Percentiles rank a stretch among this genome's conserved stretches.
These are phyloP conservation scores for Coelopa frigida DNA, from an alignment of 1,140 invertebrate genomes.

Conservation along the genomic window DNA sequence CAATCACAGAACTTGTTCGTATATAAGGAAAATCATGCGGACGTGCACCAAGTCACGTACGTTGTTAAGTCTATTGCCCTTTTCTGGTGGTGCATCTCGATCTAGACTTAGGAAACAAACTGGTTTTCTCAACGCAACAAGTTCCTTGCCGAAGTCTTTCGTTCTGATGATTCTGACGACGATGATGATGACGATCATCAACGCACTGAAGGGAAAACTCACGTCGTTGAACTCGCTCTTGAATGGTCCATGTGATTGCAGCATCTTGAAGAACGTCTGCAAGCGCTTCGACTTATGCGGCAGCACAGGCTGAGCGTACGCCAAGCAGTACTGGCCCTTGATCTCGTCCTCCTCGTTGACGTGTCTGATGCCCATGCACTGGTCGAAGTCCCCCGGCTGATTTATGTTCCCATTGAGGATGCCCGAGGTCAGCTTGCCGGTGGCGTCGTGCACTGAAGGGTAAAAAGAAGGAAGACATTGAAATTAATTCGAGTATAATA, in stretches of 20 bases:
- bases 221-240: constrained; percentile 57
- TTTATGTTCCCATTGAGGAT: constrained; percentile 58
- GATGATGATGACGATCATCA: too few relatives aligned
- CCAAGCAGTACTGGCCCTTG: constrained; percentile 55
- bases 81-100: too few relatives aligned
- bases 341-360: constrained; percentile 40
- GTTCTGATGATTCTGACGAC: too few relatives aligned
- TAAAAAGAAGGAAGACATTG: not conserved
- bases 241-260: constrained; percentile 58
- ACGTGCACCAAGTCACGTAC: too few relatives aligned
- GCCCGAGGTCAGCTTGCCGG: constrained; percentile 51
- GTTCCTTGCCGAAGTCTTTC: too few relatives aligned
- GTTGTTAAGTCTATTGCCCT: too few relatives aligned
- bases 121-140: too few relatives aligned
- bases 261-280: constrained; percentile 49
- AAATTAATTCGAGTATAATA: too few relatives aligned
- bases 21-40: too few relatives aligned
- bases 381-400: constrained; percentile 58
- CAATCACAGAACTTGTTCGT: too few relatives aligned
- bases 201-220: too few relatives aligned
- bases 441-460: constrained; percentile 53
- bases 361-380: constrained; percentile 47
- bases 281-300: constrained; percentile 46
- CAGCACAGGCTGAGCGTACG: constrained; percentile 50
- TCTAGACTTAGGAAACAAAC: too few relatives aligned